Conservation (phyloP, 2,113 vertebrate species). For the Misgurnus mizolepis region DNA sequence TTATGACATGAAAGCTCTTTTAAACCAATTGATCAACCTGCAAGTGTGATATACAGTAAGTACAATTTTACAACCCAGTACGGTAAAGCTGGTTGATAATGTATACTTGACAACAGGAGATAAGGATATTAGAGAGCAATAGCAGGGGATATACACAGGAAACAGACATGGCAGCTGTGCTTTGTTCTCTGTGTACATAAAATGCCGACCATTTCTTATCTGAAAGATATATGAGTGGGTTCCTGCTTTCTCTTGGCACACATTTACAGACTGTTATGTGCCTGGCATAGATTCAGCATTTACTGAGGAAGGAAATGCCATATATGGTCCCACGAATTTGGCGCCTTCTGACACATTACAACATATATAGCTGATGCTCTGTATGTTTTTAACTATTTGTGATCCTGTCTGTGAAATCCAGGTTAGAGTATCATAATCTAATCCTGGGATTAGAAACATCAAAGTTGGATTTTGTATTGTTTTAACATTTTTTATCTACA, state of each 20-base stretch:
- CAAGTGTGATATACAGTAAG: slow-evolving; percentile 34
- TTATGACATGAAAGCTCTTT: background rate
- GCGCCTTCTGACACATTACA: background rate
- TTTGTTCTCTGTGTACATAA: slow-evolving; percentile 60
- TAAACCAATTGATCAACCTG: slow-evolving; percentile 19
- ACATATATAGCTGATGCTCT: background rate
- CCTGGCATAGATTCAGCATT: slow-evolving; percentile 49
- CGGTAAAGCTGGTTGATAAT: slow-evolving; percentile 43
- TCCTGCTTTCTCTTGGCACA: slow-evolving; percentile 59
- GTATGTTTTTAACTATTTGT: background rate
- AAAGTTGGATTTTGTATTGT: too few species aligned
- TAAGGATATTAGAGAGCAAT: slow-evolving; percentile 50
- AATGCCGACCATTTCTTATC: slow-evolving; percentile 55
- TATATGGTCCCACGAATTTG: slow-evolving; percentile 51
- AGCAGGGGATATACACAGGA: slow-evolving; percentile 49
- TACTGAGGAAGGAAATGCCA: slow-evolving; percentile 55
- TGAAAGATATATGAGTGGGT: slow-evolving; percentile 55
- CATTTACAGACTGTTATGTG: slow-evolving; percentile 33
- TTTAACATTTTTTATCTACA: too few species aligned
- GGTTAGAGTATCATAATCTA: too few species aligned
- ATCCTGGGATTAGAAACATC: too few species aligned
- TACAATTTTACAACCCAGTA: slow-evolving; percentile 19
- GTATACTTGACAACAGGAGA: slow-evolving; percentile 51
- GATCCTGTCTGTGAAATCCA: too few species aligned
- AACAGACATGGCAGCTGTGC: slow-evolving; percentile 53